phyloP scores from a whole-genome alignment of 2,888 invertebrate genomes.

The Ophion ellenae region DNA sequence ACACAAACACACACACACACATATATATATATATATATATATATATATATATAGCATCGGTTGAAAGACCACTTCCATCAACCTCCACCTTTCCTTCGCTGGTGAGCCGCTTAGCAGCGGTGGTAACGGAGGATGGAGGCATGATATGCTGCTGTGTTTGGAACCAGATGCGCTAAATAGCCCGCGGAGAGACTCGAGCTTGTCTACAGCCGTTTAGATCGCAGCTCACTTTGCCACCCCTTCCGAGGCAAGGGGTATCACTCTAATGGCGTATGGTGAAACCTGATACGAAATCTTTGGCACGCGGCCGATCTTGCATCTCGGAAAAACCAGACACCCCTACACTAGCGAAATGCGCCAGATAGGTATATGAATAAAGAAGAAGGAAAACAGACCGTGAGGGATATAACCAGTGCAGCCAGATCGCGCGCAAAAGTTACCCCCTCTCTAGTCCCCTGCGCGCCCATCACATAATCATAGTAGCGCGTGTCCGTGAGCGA shows the following conservation, averaged over 20 bases:
- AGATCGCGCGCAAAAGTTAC: too few species aligned
- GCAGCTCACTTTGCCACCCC: conserved; percentile 18
- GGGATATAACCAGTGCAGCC: too few species aligned
- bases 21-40: background rate
- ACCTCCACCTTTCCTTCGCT: conserved; percentile 46
- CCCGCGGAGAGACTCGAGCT: conserved; percentile 77
- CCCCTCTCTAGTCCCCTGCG: too few species aligned
- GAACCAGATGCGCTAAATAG: conserved; percentile 82
- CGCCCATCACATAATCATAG: too few species aligned
- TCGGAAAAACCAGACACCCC: conserved; percentile 23
- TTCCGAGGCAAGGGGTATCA: background rate
- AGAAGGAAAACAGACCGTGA: background rate
- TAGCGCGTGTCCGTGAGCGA: too few species aligned
- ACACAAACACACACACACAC: too few species aligned
- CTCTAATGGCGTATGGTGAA: conserved; percentile 23
- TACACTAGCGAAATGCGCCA: conserved; percentile 17
- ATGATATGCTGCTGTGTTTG: conserved; percentile 61
- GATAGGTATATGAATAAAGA: conserved; percentile 27
- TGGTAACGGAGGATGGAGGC: conserved; percentile 23
- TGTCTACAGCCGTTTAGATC: conserved; percentile 60
- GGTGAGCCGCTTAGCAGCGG: conserved; percentile 45
- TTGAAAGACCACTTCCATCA: conserved; percentile 58
- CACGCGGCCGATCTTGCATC: conserved; percentile 19
- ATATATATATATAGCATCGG: conserved; percentile 12
- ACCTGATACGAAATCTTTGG: conserved; percentile 22